Base-by-base conservation (phyloP, 1,140 invertebrate species). In the Geopemphigus sp. region DNA sequence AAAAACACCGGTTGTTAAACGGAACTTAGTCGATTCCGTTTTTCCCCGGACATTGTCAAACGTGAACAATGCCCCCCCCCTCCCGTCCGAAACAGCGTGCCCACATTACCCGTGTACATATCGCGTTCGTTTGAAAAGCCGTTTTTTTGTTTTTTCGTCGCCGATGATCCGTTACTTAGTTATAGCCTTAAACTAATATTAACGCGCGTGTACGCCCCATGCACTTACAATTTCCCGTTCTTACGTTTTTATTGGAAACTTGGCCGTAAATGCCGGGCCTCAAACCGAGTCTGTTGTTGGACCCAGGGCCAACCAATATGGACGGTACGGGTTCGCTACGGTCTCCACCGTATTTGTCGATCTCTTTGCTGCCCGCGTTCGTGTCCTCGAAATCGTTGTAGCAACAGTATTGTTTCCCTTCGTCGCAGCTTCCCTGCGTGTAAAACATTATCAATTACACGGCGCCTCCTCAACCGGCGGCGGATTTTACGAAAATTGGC, bases 331-430 rank as follows among this genome's bases (percentile, higher is more conserved):
- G 74, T 14, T 78, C 74, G 24, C 74, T 78, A 14, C 74, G 74
- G 10, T 78, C 74, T 63, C 74, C 74, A 26, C 56, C 74, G 26
- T 72, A 76, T 59, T 50, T 76, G 54, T 76, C 72, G 0, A 78
- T 45, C 17, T 78, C 74, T 61, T 78, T 47, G 74, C 54, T 78
- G 11, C 12, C 74, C n/a, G 74, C 22, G 47, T 78, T 78, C 12
- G 57, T 17, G 29, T 39, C 39, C 19, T 76, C 70, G 14, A 81
- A 81, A 56, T 81, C 81, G 50, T 81, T 81, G 57, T 81, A 81
- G 26, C 81, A 81, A 50, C 81, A 81, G 61, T 81, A 81, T 68
- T 76, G 70, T 78, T 81, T 81, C 47, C 81, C 81, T n/a, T 81
- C 72, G 26, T 81, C 81, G 12, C 81, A 81, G 26, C 81, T 81